Percentiles rank a stretch among this genome's conserved stretches.
phyloP scores from a whole-genome alignment of 1,140 invertebrate species.

The Hyphantria cunea region DNA sequence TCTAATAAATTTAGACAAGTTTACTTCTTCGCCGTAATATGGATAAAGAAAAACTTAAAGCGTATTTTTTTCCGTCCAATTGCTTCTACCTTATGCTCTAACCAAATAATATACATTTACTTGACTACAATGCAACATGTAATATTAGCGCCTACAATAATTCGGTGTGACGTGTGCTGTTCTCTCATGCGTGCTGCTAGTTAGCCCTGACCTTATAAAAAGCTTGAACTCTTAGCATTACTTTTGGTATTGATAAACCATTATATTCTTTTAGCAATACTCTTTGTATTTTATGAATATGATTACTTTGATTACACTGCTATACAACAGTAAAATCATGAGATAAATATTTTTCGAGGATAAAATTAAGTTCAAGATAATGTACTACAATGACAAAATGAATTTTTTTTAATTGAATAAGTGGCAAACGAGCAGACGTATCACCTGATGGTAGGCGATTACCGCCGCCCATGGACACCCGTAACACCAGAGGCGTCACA shows the following conservation, averaged over 20 bases:
- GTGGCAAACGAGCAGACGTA: too few species aligned
- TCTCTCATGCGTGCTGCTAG: slow-evolving; percentile 30
- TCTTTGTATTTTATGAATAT: not conserved
- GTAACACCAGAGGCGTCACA: too few species aligned
- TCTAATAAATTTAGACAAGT: too few species aligned
- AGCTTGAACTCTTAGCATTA: slow-evolving; percentile 14
- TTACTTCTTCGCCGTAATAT: too few species aligned
- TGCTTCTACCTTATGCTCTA: not conserved
- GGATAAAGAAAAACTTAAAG: too few species aligned
- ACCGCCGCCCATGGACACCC: too few species aligned
- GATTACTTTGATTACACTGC: not conserved
- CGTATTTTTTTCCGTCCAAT: too few species aligned
- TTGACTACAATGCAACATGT: slow-evolving; percentile 18
- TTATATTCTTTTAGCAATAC: not conserved
- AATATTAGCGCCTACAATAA: slow-evolving; percentile 53
- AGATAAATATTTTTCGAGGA: not conserved
- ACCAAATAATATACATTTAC: not conserved
- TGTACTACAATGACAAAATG: too few species aligned
- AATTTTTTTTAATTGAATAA: too few species aligned
- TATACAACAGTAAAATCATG: not conserved
- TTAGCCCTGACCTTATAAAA: slow-evolving; percentile 47
- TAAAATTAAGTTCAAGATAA: too few species aligned
- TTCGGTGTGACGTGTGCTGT: slow-evolving; percentile 48
- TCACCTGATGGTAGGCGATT: too few species aligned
- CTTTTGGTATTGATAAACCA: slow-evolving; percentile 5